phyloP scores from a whole-genome alignment of 35 echinoderm and acorn worm species.

The Lytechinus pictus region DNA sequence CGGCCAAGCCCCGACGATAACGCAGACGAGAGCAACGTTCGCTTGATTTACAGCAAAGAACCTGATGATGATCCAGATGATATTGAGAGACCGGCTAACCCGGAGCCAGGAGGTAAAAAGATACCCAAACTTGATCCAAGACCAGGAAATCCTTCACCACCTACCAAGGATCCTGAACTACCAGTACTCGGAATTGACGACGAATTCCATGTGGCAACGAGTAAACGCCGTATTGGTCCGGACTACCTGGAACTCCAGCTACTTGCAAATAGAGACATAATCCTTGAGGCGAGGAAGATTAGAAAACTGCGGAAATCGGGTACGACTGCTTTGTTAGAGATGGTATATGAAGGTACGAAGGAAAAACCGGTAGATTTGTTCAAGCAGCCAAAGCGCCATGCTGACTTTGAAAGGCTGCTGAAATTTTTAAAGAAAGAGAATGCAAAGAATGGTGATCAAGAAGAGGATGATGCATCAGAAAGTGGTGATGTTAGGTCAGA shows the following conservation, averaged over 20 bases:
- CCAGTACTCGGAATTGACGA: slow-evolving; percentile 1
- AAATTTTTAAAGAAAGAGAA: neutral
- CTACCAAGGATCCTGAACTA: slow-evolving; percentile 18
- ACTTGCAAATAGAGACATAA: neutral
- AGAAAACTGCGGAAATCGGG: neutral
- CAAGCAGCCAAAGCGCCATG: neutral
- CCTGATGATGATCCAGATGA: neutral
- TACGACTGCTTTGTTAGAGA: slow-evolving; percentile 15
- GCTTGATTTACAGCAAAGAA: neutral
- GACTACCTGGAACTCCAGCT: slow-evolving; percentile 24
- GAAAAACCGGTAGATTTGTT: neutral
- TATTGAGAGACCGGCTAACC: slow-evolving; percentile 1
- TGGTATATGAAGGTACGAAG: slow-evolving; percentile 23
- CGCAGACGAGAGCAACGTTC: neutral
- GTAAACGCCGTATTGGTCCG: neutral
- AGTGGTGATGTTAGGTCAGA: neutral
- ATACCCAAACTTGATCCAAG: slow-evolving; percentile 27
- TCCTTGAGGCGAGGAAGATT: neutral
- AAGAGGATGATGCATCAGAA: neutral
- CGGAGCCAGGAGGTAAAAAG: slow-evolving; percentile 29
- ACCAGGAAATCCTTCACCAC: slow-evolving; percentile 25
- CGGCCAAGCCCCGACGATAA: neutral
- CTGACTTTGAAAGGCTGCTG: neutral
- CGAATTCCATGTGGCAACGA: slow-evolving; percentile 10
- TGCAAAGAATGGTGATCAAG: neutral